phyloP scores from a whole-genome alignment of 2,113 vertebrate species.

The Calypte anna region DNA sequence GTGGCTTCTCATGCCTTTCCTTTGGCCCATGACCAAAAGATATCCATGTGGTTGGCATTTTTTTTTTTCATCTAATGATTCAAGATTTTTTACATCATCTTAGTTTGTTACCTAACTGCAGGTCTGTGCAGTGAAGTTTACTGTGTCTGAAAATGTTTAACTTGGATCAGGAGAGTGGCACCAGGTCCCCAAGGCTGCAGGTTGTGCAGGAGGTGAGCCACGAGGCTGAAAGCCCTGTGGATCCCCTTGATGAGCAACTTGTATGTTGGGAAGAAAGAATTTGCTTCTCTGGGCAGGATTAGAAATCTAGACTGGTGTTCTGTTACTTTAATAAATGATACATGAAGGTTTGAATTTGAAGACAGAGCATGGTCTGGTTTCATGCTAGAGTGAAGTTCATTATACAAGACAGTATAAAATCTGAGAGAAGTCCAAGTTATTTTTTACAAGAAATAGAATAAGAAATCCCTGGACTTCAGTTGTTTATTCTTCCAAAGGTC shows the following conservation, averaged over 20 bases:
- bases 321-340: background rate
- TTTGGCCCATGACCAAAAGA: background rate
- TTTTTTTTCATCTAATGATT: background rate
- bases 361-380: background rate
- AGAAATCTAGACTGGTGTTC: background rate
- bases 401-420: background rate
- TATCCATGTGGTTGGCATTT: too few species aligned
- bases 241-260: background rate
- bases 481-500: background rate
- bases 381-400: background rate
- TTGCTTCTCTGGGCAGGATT: background rate
- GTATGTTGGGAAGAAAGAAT: background rate
- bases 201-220: background rate
- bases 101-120: background rate
- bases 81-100: background rate
- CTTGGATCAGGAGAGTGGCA: background rate
- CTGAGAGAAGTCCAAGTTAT: background rate
- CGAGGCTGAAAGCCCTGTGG: background rate
- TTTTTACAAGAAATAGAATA: background rate
- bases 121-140: background rate
- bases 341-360: background rate
- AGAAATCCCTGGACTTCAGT: background rate
- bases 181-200: background rate
- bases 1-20: background rate
- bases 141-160: background rate